phyloP scores from a whole-genome alignment of 2,797 vertebrate genomes.

The Mycteria americana region DNA sequence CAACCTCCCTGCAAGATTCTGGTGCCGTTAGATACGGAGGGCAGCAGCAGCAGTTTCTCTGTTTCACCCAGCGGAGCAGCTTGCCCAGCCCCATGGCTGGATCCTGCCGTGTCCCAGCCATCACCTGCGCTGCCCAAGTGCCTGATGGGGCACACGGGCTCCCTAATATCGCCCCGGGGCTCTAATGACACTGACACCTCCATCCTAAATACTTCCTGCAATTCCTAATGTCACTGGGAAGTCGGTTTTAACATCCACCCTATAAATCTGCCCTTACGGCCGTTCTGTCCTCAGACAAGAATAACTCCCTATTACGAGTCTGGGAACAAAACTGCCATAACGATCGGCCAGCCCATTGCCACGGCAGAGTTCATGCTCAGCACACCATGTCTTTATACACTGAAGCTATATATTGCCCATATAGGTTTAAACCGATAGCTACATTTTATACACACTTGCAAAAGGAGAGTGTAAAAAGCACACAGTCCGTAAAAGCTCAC shows the following conservation, averaged over 20 bases:
- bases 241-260: neutral
- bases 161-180: neutral
- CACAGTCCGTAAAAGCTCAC: neutral
- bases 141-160: neutral
- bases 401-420: neutral
- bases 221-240: neutral
- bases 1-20: neutral
- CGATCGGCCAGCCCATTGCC: neutral
- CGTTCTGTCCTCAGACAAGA: neutral
- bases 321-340: neutral
- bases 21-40: neutral
- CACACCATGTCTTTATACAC: neutral
- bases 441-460: neutral
- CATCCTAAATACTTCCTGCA: neutral
- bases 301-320: neutral
- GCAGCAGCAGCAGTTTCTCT: neutral
- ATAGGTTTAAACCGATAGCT: neutral
- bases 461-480: neutral
- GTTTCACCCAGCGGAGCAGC: neutral
- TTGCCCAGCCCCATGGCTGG: neutral
- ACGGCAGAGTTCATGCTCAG: neutral
- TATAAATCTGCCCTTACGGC: neutral
- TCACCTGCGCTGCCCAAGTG: neutral
- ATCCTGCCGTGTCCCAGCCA: neutral
- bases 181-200: neutral